phyloP scores from a whole-genome alignment of 2,888 invertebrate species.

The Labia minor region DNA sequence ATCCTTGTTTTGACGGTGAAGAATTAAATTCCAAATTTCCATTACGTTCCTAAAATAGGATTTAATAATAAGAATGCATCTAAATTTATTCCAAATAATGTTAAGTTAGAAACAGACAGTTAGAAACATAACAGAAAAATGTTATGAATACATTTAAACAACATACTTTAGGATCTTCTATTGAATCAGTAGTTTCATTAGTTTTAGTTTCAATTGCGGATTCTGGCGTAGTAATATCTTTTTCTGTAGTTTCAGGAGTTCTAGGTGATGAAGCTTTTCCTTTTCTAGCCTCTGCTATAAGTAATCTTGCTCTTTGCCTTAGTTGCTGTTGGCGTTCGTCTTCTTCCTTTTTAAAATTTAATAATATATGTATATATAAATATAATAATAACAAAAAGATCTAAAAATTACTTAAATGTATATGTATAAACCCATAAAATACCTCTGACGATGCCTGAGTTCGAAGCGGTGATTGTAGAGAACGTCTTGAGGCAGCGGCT shows the following conservation, averaged over 20 bases:
- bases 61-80: too few relatives aligned
- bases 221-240: background rate
- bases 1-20: background rate
- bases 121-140: too few relatives aligned
- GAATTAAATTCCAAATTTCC: conserved; percentile 39
- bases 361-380: conserved; percentile 27
- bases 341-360: conserved; percentile 45
- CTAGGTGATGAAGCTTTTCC: conserved; percentile 39
- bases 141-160: too few relatives aligned
- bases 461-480: conserved; percentile 31
- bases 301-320: conserved; percentile 74
- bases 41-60: conserved; percentile 38
- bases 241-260: conserved; percentile 31
- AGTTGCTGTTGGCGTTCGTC: conserved; percentile 78
- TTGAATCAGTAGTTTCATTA: background rate
- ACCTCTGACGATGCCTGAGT: background rate
- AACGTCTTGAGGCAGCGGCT: conserved; percentile 32
- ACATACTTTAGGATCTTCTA: background rate
- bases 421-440: conserved; percentile 22
- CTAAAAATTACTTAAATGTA: conserved; percentile 23
- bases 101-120: too few relatives aligned
- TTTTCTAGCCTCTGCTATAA: conserved; percentile 77
- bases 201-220: background rate
- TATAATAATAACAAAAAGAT: conserved; percentile 27
- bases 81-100: too few relatives aligned